Base-by-base conservation (phyloP, 2,888 invertebrate genomes). In the Aphodius sticticus region DNA sequence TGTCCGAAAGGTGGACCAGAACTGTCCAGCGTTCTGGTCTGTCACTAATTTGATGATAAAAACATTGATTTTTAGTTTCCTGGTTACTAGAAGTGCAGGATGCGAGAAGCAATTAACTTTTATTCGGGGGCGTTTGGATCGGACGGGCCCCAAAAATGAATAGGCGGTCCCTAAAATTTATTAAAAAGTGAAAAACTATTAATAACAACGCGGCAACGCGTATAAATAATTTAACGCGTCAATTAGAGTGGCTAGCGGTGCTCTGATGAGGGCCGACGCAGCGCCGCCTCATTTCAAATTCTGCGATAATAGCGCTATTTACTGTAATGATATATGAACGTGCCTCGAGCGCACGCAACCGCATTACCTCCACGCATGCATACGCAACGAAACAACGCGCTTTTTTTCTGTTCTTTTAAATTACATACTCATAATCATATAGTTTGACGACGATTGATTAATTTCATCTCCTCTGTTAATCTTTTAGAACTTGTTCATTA, bases 221-320 rank as follows among this genome's bases (percentile, higher is more conserved):
- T 69, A 80, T 77, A 80, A 79, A 80, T 80, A 80, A 80, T 80
- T 82, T 79, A 82, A 81, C 79, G 77, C 74, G 78, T 77, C 81
- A 82, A 82, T 82, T 82, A 82, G 80, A 76, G 74, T 26, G 26
- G 70, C 53, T 12, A 53, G 53, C 53, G 53, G 53, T 12, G 53
- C 53, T 53, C 9, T 53, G 53, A 53, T 53, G 53, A 53, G 53
- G 53, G 12, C 53, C 26, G 26, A 26, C 26, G 26, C 26, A 26
- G 26, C 26, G 26, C 53, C 53, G 53, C 53, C 77, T 79, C 81
- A 77, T 80, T 82, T 78, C 76, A 78, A 76, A 79, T 77, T 80
- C 79, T 77, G 79, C 78, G 81, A 79, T 82, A 82, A 82, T 82
- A 69, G 78, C 79, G 78, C 78, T 80, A 77, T 81, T 82, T 82